A percentile compares a stretch with the other conserved stretches of the same genome.
phyloP scores from a whole-genome alignment of 2,797 vertebrate genomes.

The Balearica regulorum region DNA sequence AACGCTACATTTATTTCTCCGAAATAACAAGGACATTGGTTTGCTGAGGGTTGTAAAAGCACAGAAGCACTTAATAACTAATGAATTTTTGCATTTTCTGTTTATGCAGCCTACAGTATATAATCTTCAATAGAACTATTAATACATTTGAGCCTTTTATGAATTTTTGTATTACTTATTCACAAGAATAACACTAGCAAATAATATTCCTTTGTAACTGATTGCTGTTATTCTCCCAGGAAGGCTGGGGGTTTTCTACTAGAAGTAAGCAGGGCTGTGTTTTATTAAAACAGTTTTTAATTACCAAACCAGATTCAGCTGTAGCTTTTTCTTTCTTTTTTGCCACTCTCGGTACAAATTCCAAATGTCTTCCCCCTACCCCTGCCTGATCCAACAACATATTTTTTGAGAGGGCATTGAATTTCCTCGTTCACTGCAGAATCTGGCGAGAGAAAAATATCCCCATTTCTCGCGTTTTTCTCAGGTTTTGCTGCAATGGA shows the following conservation, averaged over 20 bases:
- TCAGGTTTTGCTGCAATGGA: conserved; percentile 6
- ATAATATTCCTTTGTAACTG: conserved; percentile 70
- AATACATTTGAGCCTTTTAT: conserved; percentile 67
- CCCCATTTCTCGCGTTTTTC: conserved; percentile 47
- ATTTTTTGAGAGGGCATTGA: conserved; percentile 9
- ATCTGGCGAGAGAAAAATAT: conserved; percentile 9
- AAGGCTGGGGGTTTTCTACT: conserved; percentile 55
- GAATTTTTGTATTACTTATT: conserved; percentile 68
- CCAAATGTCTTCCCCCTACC: conserved; percentile 3
- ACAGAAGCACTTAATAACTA: conserved; percentile 71
- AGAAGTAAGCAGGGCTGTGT: conserved; percentile 52
- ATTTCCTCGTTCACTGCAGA: conserved; percentile 28
- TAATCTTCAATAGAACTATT: conserved; percentile 70
- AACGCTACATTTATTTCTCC: conserved; percentile 55
- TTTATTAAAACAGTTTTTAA: conserved; percentile 67
- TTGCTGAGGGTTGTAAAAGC: conserved; percentile 69
- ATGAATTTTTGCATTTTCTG: conserved; percentile 70
- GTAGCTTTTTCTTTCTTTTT: conserved; percentile 54
- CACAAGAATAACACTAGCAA: conserved; percentile 59
- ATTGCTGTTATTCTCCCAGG: conserved; percentile 67
- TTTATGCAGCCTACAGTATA: conserved; percentile 65
- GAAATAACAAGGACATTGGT: conserved; percentile 59
- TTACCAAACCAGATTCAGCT: conserved; percentile 47
- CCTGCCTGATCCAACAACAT: background rate
- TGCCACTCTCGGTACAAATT: conserved; percentile 43